phyloP scores from a whole-genome alignment of 2,888 invertebrate genomes.

The Ennomos fuscantarius region DNA sequence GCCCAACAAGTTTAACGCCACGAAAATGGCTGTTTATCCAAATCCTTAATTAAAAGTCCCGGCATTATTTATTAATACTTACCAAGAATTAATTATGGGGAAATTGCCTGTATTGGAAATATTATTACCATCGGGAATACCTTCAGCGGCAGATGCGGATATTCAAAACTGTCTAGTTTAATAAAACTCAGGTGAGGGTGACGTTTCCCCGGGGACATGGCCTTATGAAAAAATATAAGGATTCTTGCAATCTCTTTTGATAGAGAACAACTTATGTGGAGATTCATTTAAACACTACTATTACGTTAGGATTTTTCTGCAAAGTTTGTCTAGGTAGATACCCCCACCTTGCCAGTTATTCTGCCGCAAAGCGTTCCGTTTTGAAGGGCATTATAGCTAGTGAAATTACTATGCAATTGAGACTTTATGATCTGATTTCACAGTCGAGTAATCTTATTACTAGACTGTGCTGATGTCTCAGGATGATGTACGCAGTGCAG shows the following conservation, averaged over 20 bases:
- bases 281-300: background rate
- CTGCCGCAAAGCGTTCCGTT: too few relatives aligned
- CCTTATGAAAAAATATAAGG: conserved; percentile 39
- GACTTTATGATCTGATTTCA: too few relatives aligned
- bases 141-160: conserved; percentile 53
- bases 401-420: too few relatives aligned
- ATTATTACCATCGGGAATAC: conserved; percentile 22
- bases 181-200: conserved; percentile 53
- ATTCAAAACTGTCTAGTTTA: conserved; percentile 55
- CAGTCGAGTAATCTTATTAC: too few relatives aligned
- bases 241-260: background rate
- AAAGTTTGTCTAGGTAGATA: too few relatives aligned
- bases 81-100: conserved; percentile 17
- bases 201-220: conserved; percentile 37
- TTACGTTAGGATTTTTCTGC: too few relatives aligned
- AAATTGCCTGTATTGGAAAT: conserved; percentile 23
- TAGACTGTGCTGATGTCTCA: too few relatives aligned
- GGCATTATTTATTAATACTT: conserved; percentile 24
- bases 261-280: background rate
- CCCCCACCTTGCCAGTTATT: too few relatives aligned
- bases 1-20: background rate
- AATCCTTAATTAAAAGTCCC: conserved; percentile 24
- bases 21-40: conserved; percentile 14
- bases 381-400: too few relatives aligned
- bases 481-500: too few relatives aligned